Evolutionary conservation across 1,140 invertebrate species (phyloP).

Genomic region (Bombus huntii): DNA sequence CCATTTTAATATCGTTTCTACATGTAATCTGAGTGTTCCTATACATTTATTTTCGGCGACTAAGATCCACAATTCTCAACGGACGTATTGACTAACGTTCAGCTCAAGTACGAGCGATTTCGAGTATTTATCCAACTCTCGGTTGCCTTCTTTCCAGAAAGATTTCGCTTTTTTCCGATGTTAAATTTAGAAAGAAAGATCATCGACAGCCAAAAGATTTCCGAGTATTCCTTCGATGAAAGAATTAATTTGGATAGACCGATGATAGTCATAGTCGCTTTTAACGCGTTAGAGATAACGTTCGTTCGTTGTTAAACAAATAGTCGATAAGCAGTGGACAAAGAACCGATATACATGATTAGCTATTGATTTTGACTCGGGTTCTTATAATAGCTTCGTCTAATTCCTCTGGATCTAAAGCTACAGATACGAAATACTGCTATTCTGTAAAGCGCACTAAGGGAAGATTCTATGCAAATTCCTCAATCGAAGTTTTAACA

Average conservation of each 20-base stretch:
- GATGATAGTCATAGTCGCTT: too few species aligned
- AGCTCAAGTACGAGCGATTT: too few species aligned
- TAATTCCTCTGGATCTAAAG: neutral
- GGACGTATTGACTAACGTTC: too few species aligned
- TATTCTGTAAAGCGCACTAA: neutral
- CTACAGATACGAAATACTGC: neutral
- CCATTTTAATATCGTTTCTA: too few species aligned
- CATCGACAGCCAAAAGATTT: too few species aligned
- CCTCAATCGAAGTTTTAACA: slow-evolving; percentile 14
- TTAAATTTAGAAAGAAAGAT: neutral
- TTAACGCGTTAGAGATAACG: neutral
- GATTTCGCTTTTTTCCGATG: neutral
- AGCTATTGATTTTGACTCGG: neutral
- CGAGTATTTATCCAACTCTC: too few species aligned
- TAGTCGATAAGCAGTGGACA: neutral
- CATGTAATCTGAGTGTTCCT: too few species aligned
- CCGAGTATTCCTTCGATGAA: too few species aligned
- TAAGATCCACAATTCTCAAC: too few species aligned
- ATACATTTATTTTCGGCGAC: too few species aligned
- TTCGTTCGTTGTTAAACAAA: neutral
- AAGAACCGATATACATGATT: neutral
- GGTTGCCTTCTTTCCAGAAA: neutral
- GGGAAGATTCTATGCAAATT: neutral
- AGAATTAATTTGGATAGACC: too few species aligned
- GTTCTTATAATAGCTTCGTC: too few species aligned